Base-by-base conservation (phyloP, 2,888 invertebrate genomes). In the Stenchaetothrips biformis region DNA sequence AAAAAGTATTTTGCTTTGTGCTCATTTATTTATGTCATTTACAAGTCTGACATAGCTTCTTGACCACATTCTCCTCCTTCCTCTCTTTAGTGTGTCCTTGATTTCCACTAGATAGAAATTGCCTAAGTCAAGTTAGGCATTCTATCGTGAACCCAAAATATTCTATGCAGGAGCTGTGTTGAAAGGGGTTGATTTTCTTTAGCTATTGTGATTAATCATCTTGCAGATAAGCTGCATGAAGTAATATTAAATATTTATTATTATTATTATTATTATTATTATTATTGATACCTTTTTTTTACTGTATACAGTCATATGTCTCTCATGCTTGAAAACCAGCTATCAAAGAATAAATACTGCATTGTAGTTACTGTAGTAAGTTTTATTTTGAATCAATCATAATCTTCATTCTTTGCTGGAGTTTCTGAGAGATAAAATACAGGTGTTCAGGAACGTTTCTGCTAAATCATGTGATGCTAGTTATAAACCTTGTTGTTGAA, bases 401-500 rank as follows among this genome's bases (percentile, higher is more conserved):
- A 74, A 21, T 13, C 18, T 74, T 74, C 67, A 74, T 74, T 74
- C 25, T 74, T 53, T 53, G 18, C 18, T 53, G 18, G 67, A n/a
- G 67, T 21, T 21, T 74, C 25, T 74, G 67, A 74, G 25, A 74
- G 25, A 25, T 21, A 74, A 59, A 25, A 74, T 74, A 74, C 67
- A 74, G 59, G 67, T 74, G 25, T 74, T 74, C 25, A 74, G 67
- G 11, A 11, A 74, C 25, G 67, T 74, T 59, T 25, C 25, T 74
- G 67, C 67, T 74, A 74, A 74, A 74, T 74, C 9, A 74, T 74
- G 67, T 74, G 67, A 74, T 74, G 21, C 67, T 74, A 74, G 67
- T 25, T 74, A 25, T 74, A 25, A 74, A 74, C 11, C 25, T 74
- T 74, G 67, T 67, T 53, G 53, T 59, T 74, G 67, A 37, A 25